These are phyloP conservation scores for Enteromius treurensis DNA, from an alignment of 2,797 vertebrate species.

Conservation along the genomic window DNA sequence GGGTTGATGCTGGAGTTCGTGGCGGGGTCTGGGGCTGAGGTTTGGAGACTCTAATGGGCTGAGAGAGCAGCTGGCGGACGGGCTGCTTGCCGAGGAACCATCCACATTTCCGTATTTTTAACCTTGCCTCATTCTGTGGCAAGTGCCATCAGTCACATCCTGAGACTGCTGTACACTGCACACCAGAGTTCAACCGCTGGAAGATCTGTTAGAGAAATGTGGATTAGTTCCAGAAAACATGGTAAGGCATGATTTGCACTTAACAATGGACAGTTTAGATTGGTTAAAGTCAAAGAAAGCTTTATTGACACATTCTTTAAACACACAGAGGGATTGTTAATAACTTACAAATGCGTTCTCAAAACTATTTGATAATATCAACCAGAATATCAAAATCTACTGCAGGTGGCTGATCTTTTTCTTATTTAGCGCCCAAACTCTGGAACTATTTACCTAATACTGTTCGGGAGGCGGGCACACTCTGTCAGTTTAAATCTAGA, in stretches of 20 bases:
- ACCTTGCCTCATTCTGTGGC: constrained; percentile 28
- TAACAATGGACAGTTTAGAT: background rate
- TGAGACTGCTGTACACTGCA: constrained; percentile 8
- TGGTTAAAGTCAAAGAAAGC: background rate
- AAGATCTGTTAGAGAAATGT: background rate
- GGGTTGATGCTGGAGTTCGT: constrained; percentile 17
- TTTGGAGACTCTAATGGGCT: constrained; percentile 22
- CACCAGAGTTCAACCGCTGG: constrained; percentile 17
- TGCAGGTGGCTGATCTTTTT: no score
- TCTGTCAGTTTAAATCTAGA: no score
- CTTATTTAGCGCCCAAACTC: no score
- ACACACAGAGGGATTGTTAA: background rate
- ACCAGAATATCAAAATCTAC: no score
- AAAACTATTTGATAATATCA: no score
- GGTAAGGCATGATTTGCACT: background rate
- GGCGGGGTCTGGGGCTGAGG: constrained; percentile 42
- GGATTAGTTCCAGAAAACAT: background rate
- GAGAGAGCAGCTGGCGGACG: constrained; percentile 30
- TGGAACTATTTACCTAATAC: no score
- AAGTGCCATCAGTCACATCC: constrained; percentile 32
- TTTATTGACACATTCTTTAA: background rate
- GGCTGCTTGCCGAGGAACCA: constrained; percentile 16
- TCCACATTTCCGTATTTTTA: constrained; percentile 54
- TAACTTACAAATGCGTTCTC: no score
- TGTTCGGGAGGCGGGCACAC: no score